Evolutionary conservation across 1,140 invertebrate species (phyloP).

Genomic region (Papilio polytes): DNA sequence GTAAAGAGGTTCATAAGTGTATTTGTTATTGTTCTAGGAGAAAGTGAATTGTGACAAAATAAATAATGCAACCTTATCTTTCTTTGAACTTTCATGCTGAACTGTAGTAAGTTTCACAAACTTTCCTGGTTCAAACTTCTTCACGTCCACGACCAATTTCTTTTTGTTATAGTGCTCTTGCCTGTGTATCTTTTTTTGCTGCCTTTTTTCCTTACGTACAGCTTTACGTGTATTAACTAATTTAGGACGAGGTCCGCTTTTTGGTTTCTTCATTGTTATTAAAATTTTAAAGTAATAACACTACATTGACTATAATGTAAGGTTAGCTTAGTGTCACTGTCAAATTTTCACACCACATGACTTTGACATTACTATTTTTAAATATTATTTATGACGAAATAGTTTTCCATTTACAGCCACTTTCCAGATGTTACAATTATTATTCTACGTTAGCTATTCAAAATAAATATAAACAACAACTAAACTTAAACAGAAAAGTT

Average conservation of each 20-base stretch:
- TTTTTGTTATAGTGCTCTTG: slow-evolving; percentile 74
- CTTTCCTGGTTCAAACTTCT: slow-evolving; percentile 53
- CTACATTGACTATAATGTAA: background rate
- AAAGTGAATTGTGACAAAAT: background rate
- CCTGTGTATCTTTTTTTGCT: slow-evolving; percentile 68
- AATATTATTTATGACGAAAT: background rate
- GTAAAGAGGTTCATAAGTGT: background rate
- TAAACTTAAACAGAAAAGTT: no score
- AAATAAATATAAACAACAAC: no score
- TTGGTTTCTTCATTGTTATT: slow-evolving; percentile 66
- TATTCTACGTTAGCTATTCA: no score
- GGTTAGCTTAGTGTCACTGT: background rate
- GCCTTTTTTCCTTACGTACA: slow-evolving; percentile 70
- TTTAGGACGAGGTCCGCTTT: slow-evolving; percentile 48
- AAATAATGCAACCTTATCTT: slow-evolving; percentile 53
- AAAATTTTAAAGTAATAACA: slow-evolving; percentile 12
- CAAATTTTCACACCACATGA: slow-evolving; percentile 27
- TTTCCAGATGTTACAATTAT: no score
- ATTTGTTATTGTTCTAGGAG: background rate
- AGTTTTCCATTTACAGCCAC: no score
- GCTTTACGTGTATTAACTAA: slow-evolving; percentile 68
- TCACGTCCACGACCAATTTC: slow-evolving; percentile 51
- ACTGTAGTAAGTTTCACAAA: slow-evolving; percentile 71
- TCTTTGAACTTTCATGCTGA: slow-evolving; percentile 30
- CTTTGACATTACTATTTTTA: slow-evolving; percentile 6